Percentiles rank a stretch among this genome's conserved stretches.
Evolutionary conservation across 2,797 vertebrate genomes (phyloP).

Genomic region (Neosilurus mollespiculum): DNA sequence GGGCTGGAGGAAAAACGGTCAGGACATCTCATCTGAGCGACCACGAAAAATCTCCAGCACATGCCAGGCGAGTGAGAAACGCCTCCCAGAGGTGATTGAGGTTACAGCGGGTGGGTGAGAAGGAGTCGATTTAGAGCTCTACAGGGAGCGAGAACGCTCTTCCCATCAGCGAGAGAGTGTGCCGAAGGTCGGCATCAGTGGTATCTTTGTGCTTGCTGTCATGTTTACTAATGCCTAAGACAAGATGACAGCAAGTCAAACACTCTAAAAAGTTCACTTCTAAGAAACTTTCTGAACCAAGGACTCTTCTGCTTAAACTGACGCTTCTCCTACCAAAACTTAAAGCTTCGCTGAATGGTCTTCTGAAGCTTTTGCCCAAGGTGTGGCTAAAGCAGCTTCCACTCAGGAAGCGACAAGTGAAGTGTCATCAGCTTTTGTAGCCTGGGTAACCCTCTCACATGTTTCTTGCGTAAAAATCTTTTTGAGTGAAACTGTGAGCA

Average conservation of each 20-base stretch:
- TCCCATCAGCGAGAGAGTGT: slow-evolving; percentile 8
- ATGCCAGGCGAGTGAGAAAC: slow-evolving; percentile 41
- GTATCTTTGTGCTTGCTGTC: slow-evolving; percentile 10
- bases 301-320: neutral
- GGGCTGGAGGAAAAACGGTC: slow-evolving; percentile 27
- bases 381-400: too few relatives aligned
- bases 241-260: neutral
- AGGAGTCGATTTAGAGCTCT: slow-evolving; percentile 25
- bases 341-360: neutral
- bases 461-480: too few relatives aligned
- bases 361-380: too few relatives aligned
- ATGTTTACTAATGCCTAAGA: slow-evolving; percentile 18
- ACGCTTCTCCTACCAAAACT: neutral
- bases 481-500: too few relatives aligned
- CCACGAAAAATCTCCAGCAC: slow-evolving; percentile 49
- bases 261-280: slow-evolving; percentile 2
- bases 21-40: slow-evolving; percentile 39
- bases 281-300: neutral
- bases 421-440: too few relatives aligned
- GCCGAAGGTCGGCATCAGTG: slow-evolving; percentile 6
- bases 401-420: too few relatives aligned
- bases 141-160: neutral
- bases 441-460: too few relatives aligned
- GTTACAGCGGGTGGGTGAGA: slow-evolving; percentile 14
- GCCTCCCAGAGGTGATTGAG: slow-evolving; percentile 3